Conservation (phyloP, 2,888 invertebrate genomes). For the Archips xylosteana region DNA sequence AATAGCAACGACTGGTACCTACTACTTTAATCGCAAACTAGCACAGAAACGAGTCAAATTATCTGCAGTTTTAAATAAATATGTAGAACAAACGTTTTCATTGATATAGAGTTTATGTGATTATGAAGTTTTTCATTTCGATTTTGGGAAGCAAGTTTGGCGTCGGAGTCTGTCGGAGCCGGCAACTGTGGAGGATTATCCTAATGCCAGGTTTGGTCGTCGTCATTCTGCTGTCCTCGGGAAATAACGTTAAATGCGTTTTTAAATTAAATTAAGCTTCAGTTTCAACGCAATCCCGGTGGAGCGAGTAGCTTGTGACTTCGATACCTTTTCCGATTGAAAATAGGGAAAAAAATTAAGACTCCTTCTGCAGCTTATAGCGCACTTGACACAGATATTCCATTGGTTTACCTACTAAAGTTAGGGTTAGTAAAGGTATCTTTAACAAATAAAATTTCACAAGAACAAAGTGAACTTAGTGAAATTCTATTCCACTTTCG, state of each 20-base stretch:
- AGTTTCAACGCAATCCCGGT: conserved; percentile 25
- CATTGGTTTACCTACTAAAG: neutral
- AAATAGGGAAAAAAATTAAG: conserved; percentile 4
- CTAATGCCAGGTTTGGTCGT: conserved; percentile 38
- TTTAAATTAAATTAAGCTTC: conserved; percentile 40
- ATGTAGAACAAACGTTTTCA: neutral
- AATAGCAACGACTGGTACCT: neutral
- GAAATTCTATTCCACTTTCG: conserved; percentile 3
- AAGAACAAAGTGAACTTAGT: neutral
- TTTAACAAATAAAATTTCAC: neutral
- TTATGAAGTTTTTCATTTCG: neutral
- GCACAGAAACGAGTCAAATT: neutral
- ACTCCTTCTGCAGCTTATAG: neutral
- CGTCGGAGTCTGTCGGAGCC: neutral
- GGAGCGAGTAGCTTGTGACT: neutral
- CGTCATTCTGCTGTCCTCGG: conserved; percentile 29
- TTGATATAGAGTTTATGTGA: conserved; percentile 4
- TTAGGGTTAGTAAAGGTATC: neutral
- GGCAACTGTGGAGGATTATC: conserved; percentile 44
- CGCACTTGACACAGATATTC: neutral
- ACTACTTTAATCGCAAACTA: neutral
- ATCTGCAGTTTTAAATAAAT: neutral
- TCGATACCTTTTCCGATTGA: conserved; percentile 24
- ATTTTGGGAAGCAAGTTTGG: conserved; percentile 7
- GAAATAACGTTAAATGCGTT: conserved; percentile 42